Evolutionary conservation across 2,113 vertebrate genomes (phyloP).

Genomic region (Manacus vitellinus): DNA sequence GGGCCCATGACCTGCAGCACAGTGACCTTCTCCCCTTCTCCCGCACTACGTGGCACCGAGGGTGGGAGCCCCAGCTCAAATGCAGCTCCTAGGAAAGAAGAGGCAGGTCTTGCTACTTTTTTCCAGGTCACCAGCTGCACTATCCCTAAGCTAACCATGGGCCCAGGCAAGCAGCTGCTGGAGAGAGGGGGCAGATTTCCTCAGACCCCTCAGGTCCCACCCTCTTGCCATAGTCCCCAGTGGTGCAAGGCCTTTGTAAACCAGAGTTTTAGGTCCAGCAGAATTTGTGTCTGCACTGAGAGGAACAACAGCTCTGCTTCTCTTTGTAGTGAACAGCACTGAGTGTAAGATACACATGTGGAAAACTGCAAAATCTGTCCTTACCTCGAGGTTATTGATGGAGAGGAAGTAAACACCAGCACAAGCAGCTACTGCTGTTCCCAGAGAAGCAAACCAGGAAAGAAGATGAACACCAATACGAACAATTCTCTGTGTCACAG

Average conservation of each 20-base stretch:
- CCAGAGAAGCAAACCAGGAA: slow-evolving; percentile 81
- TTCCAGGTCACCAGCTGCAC: neutral
- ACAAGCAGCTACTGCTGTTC: slow-evolving; percentile 77
- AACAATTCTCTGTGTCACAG: slow-evolving; percentile 63
- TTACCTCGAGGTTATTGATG: slow-evolving; percentile 77
- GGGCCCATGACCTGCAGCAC: neutral
- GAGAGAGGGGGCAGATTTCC: neutral
- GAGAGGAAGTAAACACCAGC: slow-evolving; percentile 83
- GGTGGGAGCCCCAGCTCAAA: neutral
- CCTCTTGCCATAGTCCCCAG: neutral
- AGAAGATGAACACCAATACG: slow-evolving; percentile 67
- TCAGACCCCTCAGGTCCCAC: neutral
- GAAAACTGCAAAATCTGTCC: neutral
- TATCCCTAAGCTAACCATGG: neutral
- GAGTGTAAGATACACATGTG: fast-evolving
- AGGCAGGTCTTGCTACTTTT: neutral
- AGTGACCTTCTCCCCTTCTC: neutral
- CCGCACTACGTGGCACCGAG: fast-evolving
- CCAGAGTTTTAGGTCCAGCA: neutral
- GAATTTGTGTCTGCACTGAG: neutral
- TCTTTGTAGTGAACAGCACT: fast-evolving
- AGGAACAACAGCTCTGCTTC: neutral
- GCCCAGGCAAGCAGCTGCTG: neutral
- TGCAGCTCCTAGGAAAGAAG: neutral
- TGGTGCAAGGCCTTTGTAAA: neutral